Evolutionary conservation across 2,797 vertebrate genomes (phyloP), one percentile per base, ranked within the genome.

Genomic region (Sciaenops ocellatus): DNA sequence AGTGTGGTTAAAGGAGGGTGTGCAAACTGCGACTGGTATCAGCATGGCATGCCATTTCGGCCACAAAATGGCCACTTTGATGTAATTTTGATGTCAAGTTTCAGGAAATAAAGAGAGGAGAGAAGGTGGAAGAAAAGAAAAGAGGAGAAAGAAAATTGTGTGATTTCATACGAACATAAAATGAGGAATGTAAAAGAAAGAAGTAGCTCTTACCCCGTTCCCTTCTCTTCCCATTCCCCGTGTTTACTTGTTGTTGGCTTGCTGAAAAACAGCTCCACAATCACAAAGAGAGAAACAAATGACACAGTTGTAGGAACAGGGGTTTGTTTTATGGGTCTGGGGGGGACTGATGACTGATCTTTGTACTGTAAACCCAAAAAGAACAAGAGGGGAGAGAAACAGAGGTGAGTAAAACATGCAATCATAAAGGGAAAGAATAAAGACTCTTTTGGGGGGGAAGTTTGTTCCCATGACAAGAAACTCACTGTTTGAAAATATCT

Each of bases 231-330:
- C 22, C 50, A 57, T 68, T 64, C 17, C n/a, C 47, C 54, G 26
- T 74, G 51, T 70, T 47, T 83, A 50, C 80, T 75, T 78, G 52
- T 69, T 70, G 51, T 46, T 68, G 50, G 52, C 57, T 63, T 48
- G 62, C 70, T 46, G 52, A 75, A 11, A 77, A 76, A 76, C 68
- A 64, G 71, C 46, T 50, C 57, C 51, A 55, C 69, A 67, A 73
- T 68, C 77, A 82, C 47, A 78, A 80, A 74, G 60, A 38, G 61
- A 78, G 65, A 82, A 69, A 77, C 79, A 87, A 84, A 76, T 73
- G 70, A 56, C 64, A 59, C 47, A 72, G 69, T 24, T 5, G 13
- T 63, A 65, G 52, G 60, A 69, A 72, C 73, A 16, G 17, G 18
- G 51, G 67, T 66, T 73, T 83, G 78, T 80, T 77, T 79, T 69